Conservation (phyloP, 2,888 invertebrate genomes). For the Eristalis intricaria region DNA sequence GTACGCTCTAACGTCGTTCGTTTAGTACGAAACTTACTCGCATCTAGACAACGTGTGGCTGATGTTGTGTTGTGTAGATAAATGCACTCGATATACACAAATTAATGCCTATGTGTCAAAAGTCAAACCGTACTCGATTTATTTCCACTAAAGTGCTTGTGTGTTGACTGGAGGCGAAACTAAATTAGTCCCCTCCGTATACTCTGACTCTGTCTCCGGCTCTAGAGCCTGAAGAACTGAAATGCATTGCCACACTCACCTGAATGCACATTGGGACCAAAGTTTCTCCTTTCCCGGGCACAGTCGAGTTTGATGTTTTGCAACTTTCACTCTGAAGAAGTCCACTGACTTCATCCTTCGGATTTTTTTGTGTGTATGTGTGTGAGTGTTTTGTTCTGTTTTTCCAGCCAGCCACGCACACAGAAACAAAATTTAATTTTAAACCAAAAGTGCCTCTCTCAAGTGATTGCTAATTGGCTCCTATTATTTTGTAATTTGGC, state of each 20-base stretch:
- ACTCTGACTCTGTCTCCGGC: not conserved
- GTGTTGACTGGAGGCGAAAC: constrained; percentile 59
- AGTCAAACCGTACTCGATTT: constrained; percentile 59
- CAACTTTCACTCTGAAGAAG: not conserved
- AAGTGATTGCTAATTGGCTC: constrained; percentile 71
- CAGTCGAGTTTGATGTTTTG: constrained; percentile 1
- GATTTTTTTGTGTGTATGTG: no score
- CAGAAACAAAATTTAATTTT: constrained; percentile 64
- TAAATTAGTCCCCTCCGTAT: constrained; percentile 42
- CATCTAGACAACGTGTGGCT: constrained; percentile 1
- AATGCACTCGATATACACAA: constrained; percentile 61
- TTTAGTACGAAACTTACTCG: constrained; percentile 20
- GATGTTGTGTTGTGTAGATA: constrained; percentile 38
- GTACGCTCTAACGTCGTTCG: not conserved
- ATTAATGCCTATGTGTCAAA: constrained; percentile 65
- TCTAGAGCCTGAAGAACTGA: not conserved
- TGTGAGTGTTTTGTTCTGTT: not conserved
- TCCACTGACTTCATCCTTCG: not conserved
- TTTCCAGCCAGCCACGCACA: constrained; percentile 12
- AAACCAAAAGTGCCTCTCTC: constrained; percentile 70
- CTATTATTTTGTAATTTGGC: constrained; percentile 72
- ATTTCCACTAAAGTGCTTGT: constrained; percentile 59
- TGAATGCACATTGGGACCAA: constrained; percentile 59
- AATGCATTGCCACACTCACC: constrained; percentile 33
- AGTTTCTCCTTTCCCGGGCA: constrained; percentile 44